Evolutionary conservation across 2,113 vertebrate species (phyloP).

Genomic region (Bombycilla garrulus): DNA sequence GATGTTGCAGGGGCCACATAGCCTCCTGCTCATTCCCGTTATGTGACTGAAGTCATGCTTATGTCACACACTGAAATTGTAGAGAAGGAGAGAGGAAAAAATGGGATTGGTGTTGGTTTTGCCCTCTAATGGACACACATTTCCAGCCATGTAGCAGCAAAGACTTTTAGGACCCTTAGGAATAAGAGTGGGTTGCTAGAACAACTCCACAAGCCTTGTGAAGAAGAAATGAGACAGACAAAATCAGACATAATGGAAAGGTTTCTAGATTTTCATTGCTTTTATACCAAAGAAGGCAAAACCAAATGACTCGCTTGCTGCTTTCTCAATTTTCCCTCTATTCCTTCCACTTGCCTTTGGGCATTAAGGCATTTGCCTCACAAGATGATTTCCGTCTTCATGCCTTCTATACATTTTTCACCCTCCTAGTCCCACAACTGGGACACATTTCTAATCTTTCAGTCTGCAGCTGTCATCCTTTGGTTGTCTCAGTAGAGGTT

Average conservation of each 20-base stretch:
- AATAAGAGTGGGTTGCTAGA: neutral
- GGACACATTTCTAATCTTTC: neutral
- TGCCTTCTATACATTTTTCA: neutral
- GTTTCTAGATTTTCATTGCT: neutral
- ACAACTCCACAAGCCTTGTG: neutral
- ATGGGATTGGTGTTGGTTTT: neutral
- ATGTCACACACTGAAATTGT: rapidly evolving
- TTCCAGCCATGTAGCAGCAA: neutral
- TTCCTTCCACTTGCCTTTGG: neutral
- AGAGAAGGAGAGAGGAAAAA: neutral
- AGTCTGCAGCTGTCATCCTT: neutral
- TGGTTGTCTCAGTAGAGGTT: neutral
- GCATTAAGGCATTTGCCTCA: neutral
- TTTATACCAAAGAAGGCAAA: neutral
- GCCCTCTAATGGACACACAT: neutral
- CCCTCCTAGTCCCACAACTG: neutral
- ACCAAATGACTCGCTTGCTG: neutral
- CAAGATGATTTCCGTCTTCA: neutral
- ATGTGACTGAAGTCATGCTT: neutral
- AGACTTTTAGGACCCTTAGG: neutral
- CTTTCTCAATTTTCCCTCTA: neutral
- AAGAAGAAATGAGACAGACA: neutral
- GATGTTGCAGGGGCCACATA: neutral
- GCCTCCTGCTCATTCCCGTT: neutral
- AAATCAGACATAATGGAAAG: neutral